Evolutionary conservation across 2,113 vertebrate genomes (phyloP).

Genomic region (Malurus alboscapulatus): DNA sequence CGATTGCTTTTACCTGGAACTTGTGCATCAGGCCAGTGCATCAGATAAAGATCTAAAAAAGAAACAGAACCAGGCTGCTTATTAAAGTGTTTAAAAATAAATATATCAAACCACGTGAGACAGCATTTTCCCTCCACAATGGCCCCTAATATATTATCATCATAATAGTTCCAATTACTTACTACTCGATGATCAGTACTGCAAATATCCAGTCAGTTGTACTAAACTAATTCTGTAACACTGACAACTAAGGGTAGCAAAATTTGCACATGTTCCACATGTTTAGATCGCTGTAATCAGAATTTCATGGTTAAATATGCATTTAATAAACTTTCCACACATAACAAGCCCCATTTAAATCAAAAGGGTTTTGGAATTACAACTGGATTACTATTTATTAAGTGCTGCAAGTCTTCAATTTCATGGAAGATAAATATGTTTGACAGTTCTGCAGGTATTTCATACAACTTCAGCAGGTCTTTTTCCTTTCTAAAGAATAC

Average conservation of each 20-base stretch:
- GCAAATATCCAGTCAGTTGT: not conserved
- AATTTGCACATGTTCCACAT: not conserved
- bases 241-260: not conserved
- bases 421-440: not conserved
- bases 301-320: not conserved
- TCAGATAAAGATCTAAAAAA: slow-evolving; percentile 81
- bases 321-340: not conserved
- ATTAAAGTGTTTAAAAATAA: not conserved
- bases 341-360: not conserved
- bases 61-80: slow-evolving; percentile 19
- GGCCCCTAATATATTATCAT: not conserved
- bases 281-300: not conserved
- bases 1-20: slow-evolving; percentile 59
- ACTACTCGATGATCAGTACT: not conserved
- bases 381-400: not conserved
- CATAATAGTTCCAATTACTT: not conserved
- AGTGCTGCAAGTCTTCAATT: not conserved
- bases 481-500: not conserved
- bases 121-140: not conserved
- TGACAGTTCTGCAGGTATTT: not conserved
- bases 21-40: slow-evolving; percentile 76
- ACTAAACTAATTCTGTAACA: not conserved
- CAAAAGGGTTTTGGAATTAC: not conserved
- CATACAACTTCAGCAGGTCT: not conserved
- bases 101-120: not conserved